A percentile compares a stretch with the other conserved stretches of the same genome.
Evolutionary conservation across 2,113 vertebrate genomes (phyloP).

Genomic region (Mungos mungo): DNA sequence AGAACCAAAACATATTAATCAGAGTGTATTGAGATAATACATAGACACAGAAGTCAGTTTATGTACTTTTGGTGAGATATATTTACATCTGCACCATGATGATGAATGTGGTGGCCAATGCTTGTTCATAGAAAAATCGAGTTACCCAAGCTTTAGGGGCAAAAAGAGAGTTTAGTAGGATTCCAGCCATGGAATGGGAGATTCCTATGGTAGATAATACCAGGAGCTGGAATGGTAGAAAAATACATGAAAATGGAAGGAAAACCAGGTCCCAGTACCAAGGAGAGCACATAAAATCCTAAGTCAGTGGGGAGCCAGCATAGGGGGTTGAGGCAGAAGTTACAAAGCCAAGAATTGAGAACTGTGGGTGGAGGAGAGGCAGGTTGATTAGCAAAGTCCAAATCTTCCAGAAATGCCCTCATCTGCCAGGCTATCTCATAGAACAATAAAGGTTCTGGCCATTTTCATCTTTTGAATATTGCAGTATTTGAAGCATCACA

Average conservation of each 20-base stretch:
- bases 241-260: not conserved
- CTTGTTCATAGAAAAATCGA: not conserved
- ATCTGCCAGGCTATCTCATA: not conserved
- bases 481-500: not conserved
- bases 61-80: accelerated
- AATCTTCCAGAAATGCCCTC: not conserved
- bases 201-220: not conserved
- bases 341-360: not conserved
- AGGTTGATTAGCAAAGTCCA: not conserved
- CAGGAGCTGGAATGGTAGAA: not conserved
- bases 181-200: not conserved
- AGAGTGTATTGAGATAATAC: not conserved
- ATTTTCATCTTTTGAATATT: not conserved
- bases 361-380: not conserved
- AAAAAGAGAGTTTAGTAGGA: not conserved
- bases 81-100: not conserved
- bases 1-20: too few species aligned
- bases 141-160: not conserved
- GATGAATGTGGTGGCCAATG: accelerated
- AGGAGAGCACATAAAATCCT: not conserved
- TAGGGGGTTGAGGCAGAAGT: not conserved
- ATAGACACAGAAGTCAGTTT: not conserved
- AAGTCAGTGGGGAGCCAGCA: not conserved
- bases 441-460: accelerated
- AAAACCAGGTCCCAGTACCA: not conserved